Base-by-base conservation (phyloP, 2,797 vertebrate species). In the Cygnus olor region DNA sequence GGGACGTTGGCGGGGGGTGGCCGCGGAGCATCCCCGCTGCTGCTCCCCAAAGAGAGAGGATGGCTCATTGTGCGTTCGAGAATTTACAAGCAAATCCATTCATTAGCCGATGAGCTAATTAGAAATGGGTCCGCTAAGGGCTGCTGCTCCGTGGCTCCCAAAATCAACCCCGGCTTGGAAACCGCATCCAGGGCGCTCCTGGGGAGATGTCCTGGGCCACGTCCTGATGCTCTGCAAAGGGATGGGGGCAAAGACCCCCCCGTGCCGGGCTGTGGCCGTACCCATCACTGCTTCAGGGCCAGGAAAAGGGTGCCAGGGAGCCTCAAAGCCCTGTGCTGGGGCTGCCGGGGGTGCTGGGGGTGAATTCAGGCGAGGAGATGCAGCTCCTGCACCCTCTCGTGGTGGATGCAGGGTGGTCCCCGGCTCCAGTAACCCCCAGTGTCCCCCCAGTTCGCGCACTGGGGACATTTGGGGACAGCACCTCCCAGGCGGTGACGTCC, bases 1-100 rank as follows among this genome's bases (percentile, higher is more conserved):
- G 70, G n/a, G 34, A 22, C 1, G 1, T 4, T 45, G 3, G 0
- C 2, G 13, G 2, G 16, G 74, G 27, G 22, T 14, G 3, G 60
- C 10, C 10, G 11, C 7, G 13, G 44, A 61, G n/a, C 57, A 7
- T 13, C 81, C 36, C 57, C 8, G 8, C 4, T 22, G 47, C 42
- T 44, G 42, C 27, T n/a, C 34, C 56, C 44, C 1, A 0, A 4
- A 5, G 16, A 13, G 45, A 30, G 44, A 7, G 21, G 2, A 4
- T 11, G 8, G 54, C 61, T 68, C 74, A 10, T 54, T 1, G 2
- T 0, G 74, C 53, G 6, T 36, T 49, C 85, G 17, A 8, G 45
- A 28, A 21, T 56, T 56, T 34, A 19, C 14, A 4, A 47, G 64
- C 10, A 45, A 73, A 83, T 3, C 60, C 72, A 1, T 85, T 65